Percentiles rank a stretch among this genome's conserved stretches.
Conservation (phyloP, 2,888 invertebrate genomes). For the Limnephilus rhombicus region DNA sequence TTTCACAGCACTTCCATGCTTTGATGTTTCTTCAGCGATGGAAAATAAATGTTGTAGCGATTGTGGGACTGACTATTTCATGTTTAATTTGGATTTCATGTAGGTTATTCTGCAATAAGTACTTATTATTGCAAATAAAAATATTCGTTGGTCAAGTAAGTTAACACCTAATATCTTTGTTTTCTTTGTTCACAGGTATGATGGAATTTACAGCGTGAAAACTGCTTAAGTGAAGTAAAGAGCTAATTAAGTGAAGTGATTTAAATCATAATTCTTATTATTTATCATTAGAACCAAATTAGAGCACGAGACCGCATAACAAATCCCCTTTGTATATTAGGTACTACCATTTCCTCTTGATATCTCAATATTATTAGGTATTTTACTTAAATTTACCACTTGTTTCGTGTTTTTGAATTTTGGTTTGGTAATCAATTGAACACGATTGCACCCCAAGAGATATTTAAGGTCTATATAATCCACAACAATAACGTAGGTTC, state of each 20-base stretch:
- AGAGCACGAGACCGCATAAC: not conserved
- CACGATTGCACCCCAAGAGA: too few species aligned
- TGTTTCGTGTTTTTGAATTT: too few species aligned
- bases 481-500: too few species aligned
- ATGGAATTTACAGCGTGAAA: conserved; percentile 51
- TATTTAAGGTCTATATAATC: too few species aligned
- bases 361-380: too few species aligned
- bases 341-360: not conserved
- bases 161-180: not conserved
- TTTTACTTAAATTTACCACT: too few species aligned
- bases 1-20: conserved; percentile 46
- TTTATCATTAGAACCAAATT: too few species aligned
- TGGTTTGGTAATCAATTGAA: too few species aligned
- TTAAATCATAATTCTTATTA: too few species aligned
- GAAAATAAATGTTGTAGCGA: not conserved
- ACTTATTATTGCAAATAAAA: not conserved
- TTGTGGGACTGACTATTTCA: conserved; percentile 3
- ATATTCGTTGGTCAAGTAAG: not conserved
- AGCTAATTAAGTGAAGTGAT: too few species aligned
- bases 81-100: conserved; percentile 52
- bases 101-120: conserved; percentile 7
- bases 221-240: not conserved
- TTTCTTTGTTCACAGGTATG: conserved; percentile 22
- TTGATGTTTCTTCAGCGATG: conserved; percentile 34
- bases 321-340: not conserved